Percentiles rank a stretch among this genome's conserved stretches.
phyloP scores from a whole-genome alignment of 2,797 vertebrate genomes.

The Hipposideros larvatus region DNA sequence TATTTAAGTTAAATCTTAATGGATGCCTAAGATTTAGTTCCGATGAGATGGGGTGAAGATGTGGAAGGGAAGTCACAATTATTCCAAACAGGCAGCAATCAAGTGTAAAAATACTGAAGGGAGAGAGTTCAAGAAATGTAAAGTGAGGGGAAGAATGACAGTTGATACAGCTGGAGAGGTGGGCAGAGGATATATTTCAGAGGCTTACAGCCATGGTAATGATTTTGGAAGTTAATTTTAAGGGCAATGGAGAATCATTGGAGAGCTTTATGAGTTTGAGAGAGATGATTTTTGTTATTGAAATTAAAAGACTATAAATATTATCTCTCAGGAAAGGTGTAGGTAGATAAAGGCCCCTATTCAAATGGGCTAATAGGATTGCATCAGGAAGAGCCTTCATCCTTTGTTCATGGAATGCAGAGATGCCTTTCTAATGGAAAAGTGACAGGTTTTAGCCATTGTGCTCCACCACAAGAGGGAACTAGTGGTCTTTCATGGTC shows the following conservation, averaged over 20 bases:
- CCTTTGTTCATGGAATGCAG: background rate
- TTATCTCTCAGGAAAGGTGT: background rate
- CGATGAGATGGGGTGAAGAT: background rate
- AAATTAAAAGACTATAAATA: background rate
- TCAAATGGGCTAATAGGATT: background rate
- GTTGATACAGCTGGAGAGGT: background rate
- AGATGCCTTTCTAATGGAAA: background rate
- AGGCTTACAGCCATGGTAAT: background rate
- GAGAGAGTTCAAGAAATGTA: background rate
- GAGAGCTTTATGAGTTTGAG: background rate
- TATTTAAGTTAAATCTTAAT: background rate
- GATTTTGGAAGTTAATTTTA: constrained; percentile 57
- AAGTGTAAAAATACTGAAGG: constrained; percentile 2
- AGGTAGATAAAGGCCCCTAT: background rate
- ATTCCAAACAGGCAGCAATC: background rate
- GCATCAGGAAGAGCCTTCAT: background rate
- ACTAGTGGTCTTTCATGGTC: constrained; percentile 26
- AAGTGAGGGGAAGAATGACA: background rate
- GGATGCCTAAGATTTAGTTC: background rate
- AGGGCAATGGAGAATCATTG: background rate
- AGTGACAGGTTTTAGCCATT: background rate
- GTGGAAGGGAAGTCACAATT: background rate
- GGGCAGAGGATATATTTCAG: background rate
- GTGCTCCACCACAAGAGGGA: constrained; percentile 70
- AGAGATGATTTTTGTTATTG: constrained; percentile 14